phyloP scores from a whole-genome alignment of 2,113 vertebrate genomes.

The Atlantisia rogersi region DNA sequence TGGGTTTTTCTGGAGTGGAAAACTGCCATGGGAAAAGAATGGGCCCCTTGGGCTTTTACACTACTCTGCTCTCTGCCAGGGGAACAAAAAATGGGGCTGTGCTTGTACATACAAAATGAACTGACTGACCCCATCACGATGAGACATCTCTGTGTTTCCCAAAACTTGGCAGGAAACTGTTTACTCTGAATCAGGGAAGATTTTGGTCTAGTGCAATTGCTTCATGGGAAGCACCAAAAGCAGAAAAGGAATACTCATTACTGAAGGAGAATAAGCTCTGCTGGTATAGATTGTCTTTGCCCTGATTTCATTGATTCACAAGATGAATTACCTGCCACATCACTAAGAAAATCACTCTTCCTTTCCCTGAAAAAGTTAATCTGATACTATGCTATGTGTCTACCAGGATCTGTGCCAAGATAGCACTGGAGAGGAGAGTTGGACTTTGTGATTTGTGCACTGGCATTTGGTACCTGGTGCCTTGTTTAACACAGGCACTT shows the following conservation, averaged over 20 bases:
- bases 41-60: neutral
- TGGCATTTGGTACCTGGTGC: neutral
- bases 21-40: neutral
- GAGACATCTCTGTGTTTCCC: neutral
- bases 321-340: neutral
- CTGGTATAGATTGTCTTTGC: neutral
- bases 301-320: neutral
- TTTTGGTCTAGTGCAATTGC: neutral
- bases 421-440: neutral
- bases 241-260: neutral
- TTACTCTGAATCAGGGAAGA: neutral
- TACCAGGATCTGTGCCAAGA: neutral
- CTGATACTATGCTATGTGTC: neutral
- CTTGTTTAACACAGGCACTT: neutral
- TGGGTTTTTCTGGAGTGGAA: neutral
- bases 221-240: neutral
- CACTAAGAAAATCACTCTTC: neutral
- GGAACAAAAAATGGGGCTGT: neutral
- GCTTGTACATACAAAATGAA: neutral
- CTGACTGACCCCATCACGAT: neutral
- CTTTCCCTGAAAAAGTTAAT: neutral
- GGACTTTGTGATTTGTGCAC: neutral
- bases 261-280: fast-evolving
- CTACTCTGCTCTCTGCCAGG: neutral
- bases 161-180: neutral